Conservation (phyloP, 2,888 invertebrate genomes). For the Temnothorax rugatulus region DNA sequence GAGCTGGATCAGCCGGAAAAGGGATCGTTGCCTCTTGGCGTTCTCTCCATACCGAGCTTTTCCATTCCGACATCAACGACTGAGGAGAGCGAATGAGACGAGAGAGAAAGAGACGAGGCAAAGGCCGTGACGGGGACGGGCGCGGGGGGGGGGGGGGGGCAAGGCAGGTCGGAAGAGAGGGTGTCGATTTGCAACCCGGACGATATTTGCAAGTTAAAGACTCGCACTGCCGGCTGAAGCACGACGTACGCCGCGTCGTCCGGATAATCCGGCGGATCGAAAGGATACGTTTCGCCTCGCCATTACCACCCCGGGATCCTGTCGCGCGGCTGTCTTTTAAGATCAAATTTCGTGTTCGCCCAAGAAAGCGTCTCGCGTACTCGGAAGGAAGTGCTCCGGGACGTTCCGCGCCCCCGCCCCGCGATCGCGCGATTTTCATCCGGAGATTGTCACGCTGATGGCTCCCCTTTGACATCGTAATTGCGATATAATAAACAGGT, state of each 20-base stretch:
- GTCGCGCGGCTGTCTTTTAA: constrained; percentile 8
- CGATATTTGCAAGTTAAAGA: constrained; percentile 57
- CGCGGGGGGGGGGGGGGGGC: not conserved
- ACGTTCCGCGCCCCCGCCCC: too few relatives aligned
- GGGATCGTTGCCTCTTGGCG: constrained; percentile 63
- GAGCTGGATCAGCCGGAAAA: constrained; percentile 73
- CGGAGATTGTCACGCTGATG: constrained; percentile 41
- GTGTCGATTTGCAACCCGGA: constrained; percentile 68
- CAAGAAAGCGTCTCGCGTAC: constrained; percentile 32
- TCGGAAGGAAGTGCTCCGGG: not conserved
- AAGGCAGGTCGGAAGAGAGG: constrained; percentile 6
- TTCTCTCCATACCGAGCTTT: constrained; percentile 44
- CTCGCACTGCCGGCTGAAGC: constrained; percentile 20
- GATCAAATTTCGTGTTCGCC: constrained; percentile 44
- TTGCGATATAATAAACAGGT: constrained; percentile 9
- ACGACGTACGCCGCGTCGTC: constrained; percentile 47
- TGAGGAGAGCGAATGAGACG: constrained; percentile 27
- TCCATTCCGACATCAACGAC: constrained; percentile 37
- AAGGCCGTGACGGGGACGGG: not conserved
- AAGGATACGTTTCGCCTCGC: constrained; percentile 42
- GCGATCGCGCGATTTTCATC: constrained; percentile 25
- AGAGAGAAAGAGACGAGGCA: constrained; percentile 12
- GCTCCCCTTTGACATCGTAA: constrained; percentile 10
- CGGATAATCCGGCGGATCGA: constrained; percentile 54
- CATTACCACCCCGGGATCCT: not conserved